phyloP scores from a whole-genome alignment of 2,113 vertebrate species.

The Charina bottae region DNA sequence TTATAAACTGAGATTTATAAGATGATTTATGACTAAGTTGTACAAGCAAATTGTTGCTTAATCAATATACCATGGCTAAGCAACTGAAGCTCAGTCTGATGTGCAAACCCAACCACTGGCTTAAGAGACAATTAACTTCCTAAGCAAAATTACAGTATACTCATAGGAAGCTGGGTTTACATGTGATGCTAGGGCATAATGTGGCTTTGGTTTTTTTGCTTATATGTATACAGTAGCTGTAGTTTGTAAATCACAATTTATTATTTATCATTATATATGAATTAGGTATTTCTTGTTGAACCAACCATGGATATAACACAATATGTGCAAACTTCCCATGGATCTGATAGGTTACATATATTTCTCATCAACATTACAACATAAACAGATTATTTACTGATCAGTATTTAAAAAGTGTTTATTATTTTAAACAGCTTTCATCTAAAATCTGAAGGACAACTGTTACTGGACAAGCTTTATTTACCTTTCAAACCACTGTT shows the following conservation, averaged over 20 bases:
- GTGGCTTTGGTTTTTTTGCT: not conserved
- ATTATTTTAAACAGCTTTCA: not conserved
- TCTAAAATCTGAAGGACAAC: not conserved
- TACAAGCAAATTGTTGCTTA: not conserved
- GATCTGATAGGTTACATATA: not conserved
- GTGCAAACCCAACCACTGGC: not conserved
- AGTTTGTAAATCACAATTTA: not conserved
- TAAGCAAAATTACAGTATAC: not conserved
- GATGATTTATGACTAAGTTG: not conserved
- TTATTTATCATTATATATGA: not conserved
- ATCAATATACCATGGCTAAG: not conserved
- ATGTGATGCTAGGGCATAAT: not conserved
- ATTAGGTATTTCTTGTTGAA: not conserved
- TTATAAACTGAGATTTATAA: not conserved
- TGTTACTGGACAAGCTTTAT: slow-evolving; percentile 2
- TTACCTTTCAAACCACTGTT: slow-evolving; percentile 95
- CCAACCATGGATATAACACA: not conserved
- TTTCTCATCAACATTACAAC: not conserved
- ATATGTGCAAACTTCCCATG: not conserved
- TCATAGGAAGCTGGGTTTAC: not conserved
- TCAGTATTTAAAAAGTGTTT: not conserved
- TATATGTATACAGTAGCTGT: not conserved
- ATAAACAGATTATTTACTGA: not conserved
- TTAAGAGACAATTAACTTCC: not conserved
- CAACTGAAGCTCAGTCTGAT: not conserved